phyloP scores from a whole-genome alignment of 1,140 invertebrate genomes.

The Drosophila navojoa region DNA sequence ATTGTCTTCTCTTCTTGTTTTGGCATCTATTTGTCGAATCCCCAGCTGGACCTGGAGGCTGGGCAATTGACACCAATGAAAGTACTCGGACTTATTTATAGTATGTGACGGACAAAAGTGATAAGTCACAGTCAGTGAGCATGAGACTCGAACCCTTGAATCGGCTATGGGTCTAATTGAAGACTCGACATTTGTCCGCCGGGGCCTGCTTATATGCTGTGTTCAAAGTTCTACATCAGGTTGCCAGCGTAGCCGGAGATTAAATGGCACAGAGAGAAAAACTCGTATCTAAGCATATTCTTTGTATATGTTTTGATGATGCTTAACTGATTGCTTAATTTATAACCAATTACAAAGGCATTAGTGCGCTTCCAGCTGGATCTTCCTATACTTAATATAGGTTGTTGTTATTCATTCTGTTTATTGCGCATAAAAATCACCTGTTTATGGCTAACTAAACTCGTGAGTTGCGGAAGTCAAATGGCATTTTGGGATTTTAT shows the following conservation, averaged over 20 bases:
- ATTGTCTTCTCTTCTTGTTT: slow-evolving; percentile 8
- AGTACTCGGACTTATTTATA: slow-evolving; percentile 31
- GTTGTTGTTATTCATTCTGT: slow-evolving; percentile 46
- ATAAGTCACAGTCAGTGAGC: slow-evolving; percentile 68
- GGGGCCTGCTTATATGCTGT: neutral
- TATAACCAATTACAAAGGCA: slow-evolving; percentile 80
- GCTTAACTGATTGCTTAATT: slow-evolving; percentile 71
- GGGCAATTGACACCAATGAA: slow-evolving; percentile 68
- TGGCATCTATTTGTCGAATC: slow-evolving; percentile 13
- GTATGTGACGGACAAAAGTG: slow-evolving; percentile 21
- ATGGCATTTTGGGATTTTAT: slow-evolving; percentile 48
- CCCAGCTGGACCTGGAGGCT: slow-evolving; percentile 9
- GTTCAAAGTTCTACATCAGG: slow-evolving; percentile 3
- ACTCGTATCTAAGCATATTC: slow-evolving; percentile 2
- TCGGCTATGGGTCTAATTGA: slow-evolving; percentile 31
- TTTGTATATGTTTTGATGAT: slow-evolving; percentile 27
- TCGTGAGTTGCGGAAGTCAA: slow-evolving; percentile 63
- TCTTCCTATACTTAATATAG: slow-evolving; percentile 42
- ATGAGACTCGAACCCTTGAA: slow-evolving; percentile 25
- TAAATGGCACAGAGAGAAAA: neutral
- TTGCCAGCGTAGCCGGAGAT: neutral
- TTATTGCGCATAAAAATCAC: slow-evolving; percentile 78
- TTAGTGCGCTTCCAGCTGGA: slow-evolving; percentile 49
- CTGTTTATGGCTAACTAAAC: slow-evolving; percentile 54
- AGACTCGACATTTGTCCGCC: slow-evolving; percentile 5